Base-by-base conservation (phyloP, 2,797 vertebrate species). In the Protosalanx chinensis region DNA sequence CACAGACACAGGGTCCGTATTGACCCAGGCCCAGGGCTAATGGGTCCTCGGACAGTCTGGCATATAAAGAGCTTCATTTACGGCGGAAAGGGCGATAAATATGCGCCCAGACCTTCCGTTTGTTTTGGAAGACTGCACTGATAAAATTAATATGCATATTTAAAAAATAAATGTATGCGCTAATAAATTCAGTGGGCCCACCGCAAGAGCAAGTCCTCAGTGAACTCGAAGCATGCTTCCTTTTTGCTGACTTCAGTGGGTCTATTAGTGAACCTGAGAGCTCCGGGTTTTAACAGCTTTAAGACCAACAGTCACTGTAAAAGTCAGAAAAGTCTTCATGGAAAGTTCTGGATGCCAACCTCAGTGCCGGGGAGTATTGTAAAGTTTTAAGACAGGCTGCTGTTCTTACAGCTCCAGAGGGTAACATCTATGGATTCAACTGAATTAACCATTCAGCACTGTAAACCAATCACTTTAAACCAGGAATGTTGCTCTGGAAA, bases 131-230 rank as follows among this genome's bases (percentile, higher is more conserved):
- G 72, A 82, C 75, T 53, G 74, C 6, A 35, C 77, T 76, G 88
- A 90, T 92, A 84, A 90, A 91, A 89, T 83, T 81, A 74, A 79
- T 88, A 86, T 71, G 81, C 81, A 74, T 83, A 79, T 85, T 90
- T 91, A 90, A 92, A 92, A 92, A 91, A 91, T 90, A 88, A 91
- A 89, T 91, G 88, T 89, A 89, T 88, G 84, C 88, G 81, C 81
- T 91, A 91, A 91, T 91, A 91, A 88, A 88, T 91, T 89, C 84
- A 86, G 74, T 67, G 75, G 90, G 91, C 91, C 90, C 83, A 91
- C 92, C 89, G 70, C 90, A 90, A 90, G 83, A 84, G 75, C 82
- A 64, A 85, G 88, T 71, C 84, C 88, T 90, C 85, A 85, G 80
- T 90, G 84, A 88, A 86, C 89, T 82, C 86, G 67, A 41, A 82